Evolutionary conservation across 2,113 vertebrate genomes (phyloP).

Genomic region (Zapus hudsonius): DNA sequence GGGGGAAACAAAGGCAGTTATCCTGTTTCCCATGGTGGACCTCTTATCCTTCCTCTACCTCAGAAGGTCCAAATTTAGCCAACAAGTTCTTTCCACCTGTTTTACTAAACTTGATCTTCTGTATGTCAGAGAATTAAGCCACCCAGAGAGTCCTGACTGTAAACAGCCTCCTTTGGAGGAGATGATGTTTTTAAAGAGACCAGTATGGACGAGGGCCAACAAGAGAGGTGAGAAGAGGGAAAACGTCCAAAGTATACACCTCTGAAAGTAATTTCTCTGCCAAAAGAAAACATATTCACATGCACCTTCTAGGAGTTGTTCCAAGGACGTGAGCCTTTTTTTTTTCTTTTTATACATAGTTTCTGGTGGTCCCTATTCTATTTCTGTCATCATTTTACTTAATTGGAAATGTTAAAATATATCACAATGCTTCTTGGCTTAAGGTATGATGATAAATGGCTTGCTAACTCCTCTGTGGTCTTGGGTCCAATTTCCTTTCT

Average conservation of each 20-base stretch:
- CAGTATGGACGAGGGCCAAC: background rate
- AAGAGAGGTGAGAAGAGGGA: background rate
- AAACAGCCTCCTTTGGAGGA: background rate
- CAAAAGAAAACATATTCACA: background rate
- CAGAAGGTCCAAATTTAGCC: background rate
- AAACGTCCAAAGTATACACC: background rate
- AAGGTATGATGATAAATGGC: background rate
- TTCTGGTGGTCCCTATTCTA: background rate
- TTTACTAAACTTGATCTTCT: background rate
- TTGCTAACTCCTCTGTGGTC: constrained; percentile 24
- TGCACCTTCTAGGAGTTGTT: background rate
- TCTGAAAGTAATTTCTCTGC: background rate
- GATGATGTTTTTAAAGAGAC: background rate
- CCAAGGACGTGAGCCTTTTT: background rate
- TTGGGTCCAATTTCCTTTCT: constrained; percentile 1
- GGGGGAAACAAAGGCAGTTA: background rate
- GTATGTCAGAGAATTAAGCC: background rate
- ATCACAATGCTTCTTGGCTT: background rate
- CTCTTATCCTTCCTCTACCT: fast-evolving
- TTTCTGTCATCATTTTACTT: constrained; percentile 42
- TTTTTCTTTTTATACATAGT: background rate
- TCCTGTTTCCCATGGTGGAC: fast-evolving
- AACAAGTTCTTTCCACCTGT: background rate
- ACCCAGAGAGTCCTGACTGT: background rate
- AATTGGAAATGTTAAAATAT: constrained; percentile 42